A percentile compares a stretch with the other conserved stretches of the same genome.
phyloP scores from a whole-genome alignment of 1,140 invertebrate genomes.

The Heliconius melpomene region DNA sequence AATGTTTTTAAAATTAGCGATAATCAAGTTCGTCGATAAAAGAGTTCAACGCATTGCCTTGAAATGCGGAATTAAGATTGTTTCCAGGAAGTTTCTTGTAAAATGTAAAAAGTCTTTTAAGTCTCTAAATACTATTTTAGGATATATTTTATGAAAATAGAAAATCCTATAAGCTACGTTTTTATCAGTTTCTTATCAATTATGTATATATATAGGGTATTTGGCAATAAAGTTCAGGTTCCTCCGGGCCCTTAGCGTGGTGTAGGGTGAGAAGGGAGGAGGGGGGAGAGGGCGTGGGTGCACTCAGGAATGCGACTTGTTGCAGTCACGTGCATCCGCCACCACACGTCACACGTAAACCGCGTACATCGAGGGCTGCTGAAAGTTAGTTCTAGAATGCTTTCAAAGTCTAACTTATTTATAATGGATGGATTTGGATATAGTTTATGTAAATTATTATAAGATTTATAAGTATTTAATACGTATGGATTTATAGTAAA shows the following conservation, averaged over 20 bases:
- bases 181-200: background rate
- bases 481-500: too few species aligned
- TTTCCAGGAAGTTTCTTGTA: constrained; percentile 29
- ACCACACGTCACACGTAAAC: constrained; percentile 36
- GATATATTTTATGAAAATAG: background rate
- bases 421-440: background rate
- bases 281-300: constrained; percentile 42
- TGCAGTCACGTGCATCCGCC: constrained; percentile 65
- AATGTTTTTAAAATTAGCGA: constrained; percentile 25
- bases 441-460: background rate
- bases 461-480: too few species aligned
- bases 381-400: background rate
- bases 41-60: constrained; percentile 42
- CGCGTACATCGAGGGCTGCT: constrained; percentile 17
- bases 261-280: background rate
- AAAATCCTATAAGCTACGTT: background rate
- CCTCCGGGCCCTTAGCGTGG: constrained; percentile 41
- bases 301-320: constrained; percentile 65
- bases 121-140: background rate
- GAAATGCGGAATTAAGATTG: constrained; percentile 39
- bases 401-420: background rate
- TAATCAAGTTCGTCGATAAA: constrained; percentile 33
- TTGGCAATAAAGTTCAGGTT: constrained; percentile 21
- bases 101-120: background rate
- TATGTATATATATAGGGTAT: background rate